Percentiles rank a stretch among this genome's conserved stretches.
Conservation (phyloP, 2,888 invertebrate species). For the Chrysolina americana region DNA sequence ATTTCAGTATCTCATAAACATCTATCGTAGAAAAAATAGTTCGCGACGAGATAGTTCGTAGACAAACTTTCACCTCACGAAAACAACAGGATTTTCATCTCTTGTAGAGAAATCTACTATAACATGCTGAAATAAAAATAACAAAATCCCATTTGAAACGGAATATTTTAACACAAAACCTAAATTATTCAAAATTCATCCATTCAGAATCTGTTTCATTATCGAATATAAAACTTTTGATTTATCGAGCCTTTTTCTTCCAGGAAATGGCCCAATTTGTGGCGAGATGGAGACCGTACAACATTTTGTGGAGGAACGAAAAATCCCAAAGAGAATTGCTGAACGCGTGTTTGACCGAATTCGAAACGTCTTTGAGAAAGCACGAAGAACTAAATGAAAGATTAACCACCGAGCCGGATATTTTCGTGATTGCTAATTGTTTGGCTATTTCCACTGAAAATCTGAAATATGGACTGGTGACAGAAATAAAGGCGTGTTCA, state of each 20-base stretch:
- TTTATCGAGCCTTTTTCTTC: neutral
- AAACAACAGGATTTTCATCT: too few species aligned
- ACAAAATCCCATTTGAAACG: too few species aligned
- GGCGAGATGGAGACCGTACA: slow-evolving; percentile 90
- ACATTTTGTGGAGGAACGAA: slow-evolving; percentile 89
- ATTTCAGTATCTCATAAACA: too few species aligned
- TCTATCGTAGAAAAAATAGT: too few species aligned
- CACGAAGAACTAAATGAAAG: slow-evolving; percentile 85
- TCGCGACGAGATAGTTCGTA: too few species aligned
- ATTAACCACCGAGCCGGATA: slow-evolving; percentile 81
- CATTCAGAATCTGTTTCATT: neutral
- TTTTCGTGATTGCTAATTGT: slow-evolving; percentile 79
- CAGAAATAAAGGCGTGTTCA: slow-evolving; percentile 82
- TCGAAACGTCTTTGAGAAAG: slow-evolving; percentile 81
- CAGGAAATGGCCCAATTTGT: slow-evolving; percentile 87
- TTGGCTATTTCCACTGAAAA: slow-evolving; percentile 86
- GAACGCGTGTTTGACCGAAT: slow-evolving; percentile 81
- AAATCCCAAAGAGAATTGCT: slow-evolving; percentile 84
- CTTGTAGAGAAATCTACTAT: too few species aligned
- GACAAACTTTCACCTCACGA: too few species aligned
- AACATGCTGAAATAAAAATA: too few species aligned
- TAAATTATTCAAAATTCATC: too few species aligned
- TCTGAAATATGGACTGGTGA: slow-evolving; percentile 87
- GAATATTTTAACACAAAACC: too few species aligned
- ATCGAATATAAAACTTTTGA: too few species aligned